Evolutionary conservation across 2,888 invertebrate species (phyloP).

Genomic region (Pemphredon lugubris): DNA sequence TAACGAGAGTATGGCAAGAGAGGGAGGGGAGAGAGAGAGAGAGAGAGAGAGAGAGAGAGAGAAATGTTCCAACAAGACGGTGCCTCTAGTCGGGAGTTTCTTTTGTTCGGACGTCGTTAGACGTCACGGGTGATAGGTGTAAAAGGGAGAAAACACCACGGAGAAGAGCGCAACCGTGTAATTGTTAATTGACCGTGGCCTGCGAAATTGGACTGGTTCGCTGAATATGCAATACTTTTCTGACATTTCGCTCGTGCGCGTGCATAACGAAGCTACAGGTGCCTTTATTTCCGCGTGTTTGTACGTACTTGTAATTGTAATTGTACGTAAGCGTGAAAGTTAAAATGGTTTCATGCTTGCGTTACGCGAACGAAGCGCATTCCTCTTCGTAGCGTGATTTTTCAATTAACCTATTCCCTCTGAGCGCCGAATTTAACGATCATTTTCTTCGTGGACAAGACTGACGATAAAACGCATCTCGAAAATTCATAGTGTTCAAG

Average conservation of each 20-base stretch:
- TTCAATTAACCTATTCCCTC: too few species aligned
- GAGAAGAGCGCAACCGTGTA: neutral
- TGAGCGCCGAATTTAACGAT: too few species aligned
- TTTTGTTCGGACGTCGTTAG: conserved; percentile 19
- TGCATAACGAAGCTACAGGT: neutral
- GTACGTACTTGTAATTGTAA: too few species aligned
- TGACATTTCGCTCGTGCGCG: neutral
- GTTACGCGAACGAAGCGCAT: too few species aligned
- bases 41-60: too few species aligned
- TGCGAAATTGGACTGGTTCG: neutral
- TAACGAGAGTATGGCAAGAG: conserved; percentile 28
- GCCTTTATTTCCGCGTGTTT: neutral
- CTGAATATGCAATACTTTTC: neutral
- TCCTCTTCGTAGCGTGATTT: too few species aligned
- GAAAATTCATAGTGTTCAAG: too few species aligned
- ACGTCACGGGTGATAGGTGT: neutral
- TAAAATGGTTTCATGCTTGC: too few species aligned
- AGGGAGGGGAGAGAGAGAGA: too few species aligned
- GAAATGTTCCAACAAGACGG: neutral
- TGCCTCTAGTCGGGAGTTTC: neutral
- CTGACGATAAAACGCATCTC: too few species aligned
- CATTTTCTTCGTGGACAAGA: too few species aligned
- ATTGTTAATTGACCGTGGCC: neutral
- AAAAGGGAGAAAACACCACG: neutral
- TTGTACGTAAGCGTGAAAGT: too few species aligned